phyloP scores from a whole-genome alignment of 2,888 invertebrate genomes.

The Rotaria socialis region DNA sequence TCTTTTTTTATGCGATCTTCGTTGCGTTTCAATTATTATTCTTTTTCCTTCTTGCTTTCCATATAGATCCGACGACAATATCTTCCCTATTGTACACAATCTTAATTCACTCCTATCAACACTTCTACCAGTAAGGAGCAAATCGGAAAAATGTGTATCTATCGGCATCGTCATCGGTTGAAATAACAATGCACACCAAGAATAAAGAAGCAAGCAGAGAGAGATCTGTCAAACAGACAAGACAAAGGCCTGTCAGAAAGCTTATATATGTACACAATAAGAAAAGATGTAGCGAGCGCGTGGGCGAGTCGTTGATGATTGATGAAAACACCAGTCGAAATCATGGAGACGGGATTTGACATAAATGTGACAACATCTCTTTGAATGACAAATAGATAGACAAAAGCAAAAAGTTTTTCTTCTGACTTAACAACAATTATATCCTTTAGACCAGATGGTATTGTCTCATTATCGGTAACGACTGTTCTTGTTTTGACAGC shows the following conservation, averaged over 20 bases:
- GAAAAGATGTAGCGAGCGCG: too few relatives aligned
- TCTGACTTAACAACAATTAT: background rate
- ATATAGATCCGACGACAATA: background rate
- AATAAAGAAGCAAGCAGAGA: background rate
- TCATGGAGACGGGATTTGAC: background rate
- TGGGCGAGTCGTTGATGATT: background rate
- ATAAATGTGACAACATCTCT: background rate
- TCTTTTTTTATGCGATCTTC: background rate
- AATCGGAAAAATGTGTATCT: conserved; percentile 23
- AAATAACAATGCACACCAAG: background rate
- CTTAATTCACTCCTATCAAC: background rate
- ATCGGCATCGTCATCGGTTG: background rate
- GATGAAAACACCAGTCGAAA: background rate
- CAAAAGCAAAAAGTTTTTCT: background rate
- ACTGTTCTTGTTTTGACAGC: background rate
- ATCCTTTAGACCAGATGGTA: background rate
- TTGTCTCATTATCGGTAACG: background rate
- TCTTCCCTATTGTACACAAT: background rate
- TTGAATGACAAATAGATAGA: background rate
- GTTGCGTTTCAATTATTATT: background rate
- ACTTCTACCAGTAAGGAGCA: background rate
- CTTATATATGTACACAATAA: background rate
- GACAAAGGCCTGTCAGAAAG: background rate
- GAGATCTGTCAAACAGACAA: background rate
- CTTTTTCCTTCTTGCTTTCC: background rate